Evolutionary conservation across 2,113 vertebrate genomes (phyloP), one percentile per base, ranked within the genome.

Genomic region (Xenopus tropicalis): DNA sequence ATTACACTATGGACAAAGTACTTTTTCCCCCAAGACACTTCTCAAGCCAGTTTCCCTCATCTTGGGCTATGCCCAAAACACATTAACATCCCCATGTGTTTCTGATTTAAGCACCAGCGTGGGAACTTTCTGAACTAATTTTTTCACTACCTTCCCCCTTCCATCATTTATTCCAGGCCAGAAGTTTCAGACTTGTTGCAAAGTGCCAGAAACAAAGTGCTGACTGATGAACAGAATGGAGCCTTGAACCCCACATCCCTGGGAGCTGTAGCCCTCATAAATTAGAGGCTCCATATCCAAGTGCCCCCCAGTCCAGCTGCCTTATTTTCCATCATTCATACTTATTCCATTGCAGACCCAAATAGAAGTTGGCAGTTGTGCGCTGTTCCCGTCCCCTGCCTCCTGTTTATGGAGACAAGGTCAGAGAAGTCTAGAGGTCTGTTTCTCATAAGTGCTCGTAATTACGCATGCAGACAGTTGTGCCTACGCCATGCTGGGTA

Each of bases 31-130:
- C 66, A 17, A 54, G 72, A 57, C 66, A 79, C 71, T 63, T 85
- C 54, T 77, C 79, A n/a, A 23, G 37, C 77, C 67, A 80, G 78
- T 68, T 82, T 25, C 56, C 80, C 85, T 52, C 24, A 82, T 43
- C 57, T 80, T 74, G 46, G 79, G 83, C 80, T 85, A 82, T 80
- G 80, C 71, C 75, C 73, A 86, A 84, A 82, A 87, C 83, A 85
- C 84, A 72, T 77, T 84, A 82, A 82, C 78, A 80, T 79, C 73
- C 82, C 44, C 88, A 91, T 81, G 66, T 90, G 89, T 85, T 91
- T 90, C 79, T 79, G 85, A 85, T 91, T 90, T 86, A 78, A 65
- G 80, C 80, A 58, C 56, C 62, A 73, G 79, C 66, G 73, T 70
- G 78, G 80, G 79, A 79, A 85, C 63, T 74, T 84, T 83, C 77